These are phyloP conservation scores for Pogona vitticeps DNA, from an alignment of 2,113 vertebrate species.

Conservation along the genomic window DNA sequence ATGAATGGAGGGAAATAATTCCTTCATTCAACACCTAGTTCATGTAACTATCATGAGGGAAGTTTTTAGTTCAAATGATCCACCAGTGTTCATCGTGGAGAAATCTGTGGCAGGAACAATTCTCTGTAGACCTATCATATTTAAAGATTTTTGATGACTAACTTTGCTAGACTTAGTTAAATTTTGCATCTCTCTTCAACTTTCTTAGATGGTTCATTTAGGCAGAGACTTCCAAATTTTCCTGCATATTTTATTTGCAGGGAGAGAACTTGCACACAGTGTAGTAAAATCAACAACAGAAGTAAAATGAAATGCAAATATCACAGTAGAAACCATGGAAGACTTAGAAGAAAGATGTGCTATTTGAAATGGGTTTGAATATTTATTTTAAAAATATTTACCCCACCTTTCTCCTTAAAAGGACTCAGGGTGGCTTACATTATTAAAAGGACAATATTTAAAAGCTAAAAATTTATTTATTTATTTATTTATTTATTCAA, in stretches of 20 bases:
- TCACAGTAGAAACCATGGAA: not conserved
- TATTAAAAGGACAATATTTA: too few relatives aligned
- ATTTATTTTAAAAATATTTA: too few relatives aligned
- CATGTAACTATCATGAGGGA: not conserved
- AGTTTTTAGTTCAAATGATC: not conserved
- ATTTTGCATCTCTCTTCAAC: not conserved
- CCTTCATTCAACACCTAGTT: too few relatives aligned
- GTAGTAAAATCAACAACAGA: slow-evolving; percentile 16
- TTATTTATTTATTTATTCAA: too few relatives aligned
- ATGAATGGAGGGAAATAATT: too few relatives aligned
- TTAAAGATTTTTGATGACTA: not conserved
- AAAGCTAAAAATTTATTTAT: too few relatives aligned
- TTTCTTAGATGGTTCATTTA: not conserved
- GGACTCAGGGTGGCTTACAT: too few relatives aligned
- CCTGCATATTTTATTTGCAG: not conserved
- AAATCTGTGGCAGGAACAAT: not conserved
- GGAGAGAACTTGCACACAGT: not conserved
- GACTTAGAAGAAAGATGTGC: slow-evolving; percentile 15
- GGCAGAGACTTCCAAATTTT: not conserved
- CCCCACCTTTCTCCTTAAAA: too few relatives aligned
- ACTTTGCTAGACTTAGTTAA: not conserved
- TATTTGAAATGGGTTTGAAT: not conserved
- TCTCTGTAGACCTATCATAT: not conserved
- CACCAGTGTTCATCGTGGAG: not conserved
- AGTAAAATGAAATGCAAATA: not conserved